These are phyloP conservation scores for Columbina picui DNA, from an alignment of 2,113 vertebrate genomes.

Conservation along the genomic window DNA sequence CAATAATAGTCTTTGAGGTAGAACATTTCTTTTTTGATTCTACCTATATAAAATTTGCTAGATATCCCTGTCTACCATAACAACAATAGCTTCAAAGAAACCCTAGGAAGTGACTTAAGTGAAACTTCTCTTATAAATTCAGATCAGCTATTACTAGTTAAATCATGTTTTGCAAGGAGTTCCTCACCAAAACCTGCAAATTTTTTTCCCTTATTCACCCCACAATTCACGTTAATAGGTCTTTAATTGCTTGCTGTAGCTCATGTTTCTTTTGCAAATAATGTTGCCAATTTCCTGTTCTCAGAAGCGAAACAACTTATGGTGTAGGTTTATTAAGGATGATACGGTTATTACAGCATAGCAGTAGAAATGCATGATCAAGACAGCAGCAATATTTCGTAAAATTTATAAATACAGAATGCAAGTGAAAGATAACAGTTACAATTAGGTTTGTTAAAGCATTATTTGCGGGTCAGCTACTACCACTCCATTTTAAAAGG, in stretches of 20 bases:
- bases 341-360: background rate
- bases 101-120: constrained; percentile 23
- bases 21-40: background rate
- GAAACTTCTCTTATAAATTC: constrained; percentile 57
- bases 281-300: constrained; percentile 1
- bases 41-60: background rate
- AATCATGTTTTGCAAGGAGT: constrained; percentile 44
- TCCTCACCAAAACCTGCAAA: constrained; percentile 51
- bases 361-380: background rate
- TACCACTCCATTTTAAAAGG: background rate
- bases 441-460: background rate
- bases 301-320: background rate
- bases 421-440: background rate
- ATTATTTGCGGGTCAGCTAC: background rate
- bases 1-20: background rate
- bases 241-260: constrained; percentile 46
- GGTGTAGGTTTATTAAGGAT: background rate
- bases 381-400: background rate
- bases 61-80: background rate
- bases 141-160: constrained; percentile 38
- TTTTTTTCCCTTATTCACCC: constrained; percentile 48
- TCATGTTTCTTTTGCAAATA: constrained; percentile 35
- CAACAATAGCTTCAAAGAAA: constrained; percentile 14
- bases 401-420: background rate
- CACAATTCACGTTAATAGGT: constrained; percentile 36